A percentile compares a stretch with the other conserved stretches of the same genome.
phyloP scores from a whole-genome alignment of 2,888 invertebrate species.

The Merodon equestris region DNA sequence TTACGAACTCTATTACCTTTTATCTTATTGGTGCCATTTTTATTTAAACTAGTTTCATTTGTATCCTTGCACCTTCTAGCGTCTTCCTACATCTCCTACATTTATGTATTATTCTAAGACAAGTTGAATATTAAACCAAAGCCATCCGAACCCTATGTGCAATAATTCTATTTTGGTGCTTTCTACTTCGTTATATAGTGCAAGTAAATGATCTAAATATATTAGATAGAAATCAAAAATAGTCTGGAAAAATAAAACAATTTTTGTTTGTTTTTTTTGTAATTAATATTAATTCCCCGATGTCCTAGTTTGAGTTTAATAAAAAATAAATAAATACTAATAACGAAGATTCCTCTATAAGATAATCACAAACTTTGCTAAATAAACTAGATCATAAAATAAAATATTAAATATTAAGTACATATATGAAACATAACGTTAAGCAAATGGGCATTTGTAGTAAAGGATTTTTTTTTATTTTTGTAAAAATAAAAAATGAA shows the following conservation, averaged over 20 bases:
- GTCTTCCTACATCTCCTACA: neutral
- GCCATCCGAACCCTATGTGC: no score
- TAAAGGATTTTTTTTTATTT: constrained; percentile 47
- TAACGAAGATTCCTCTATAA: constrained; percentile 52
- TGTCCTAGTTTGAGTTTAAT: no score
- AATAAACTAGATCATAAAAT: constrained; percentile 35
- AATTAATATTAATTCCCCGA: neutral
- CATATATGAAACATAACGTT: neutral
- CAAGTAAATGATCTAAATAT: constrained; percentile 18
- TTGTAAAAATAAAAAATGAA: constrained; percentile 35
- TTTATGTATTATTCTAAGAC: no score
- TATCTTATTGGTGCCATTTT: no score
- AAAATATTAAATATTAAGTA: constrained; percentile 1
- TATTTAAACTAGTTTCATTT: no score
- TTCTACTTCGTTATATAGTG: neutral
- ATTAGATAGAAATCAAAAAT: constrained; percentile 45
- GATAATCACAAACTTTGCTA: constrained; percentile 51
- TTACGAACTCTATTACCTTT: no score
- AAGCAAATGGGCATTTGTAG: constrained; percentile 24
- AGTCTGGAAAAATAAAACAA: neutral
- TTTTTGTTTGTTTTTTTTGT: constrained; percentile 4
- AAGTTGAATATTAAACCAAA: no score
- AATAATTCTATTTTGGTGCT: constrained; percentile 6
- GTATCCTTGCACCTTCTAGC: neutral
- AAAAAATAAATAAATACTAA: constrained; percentile 4